Conservation (phyloP, 2,113 vertebrate genomes). For the Protobothrops flavoviridis region DNA sequence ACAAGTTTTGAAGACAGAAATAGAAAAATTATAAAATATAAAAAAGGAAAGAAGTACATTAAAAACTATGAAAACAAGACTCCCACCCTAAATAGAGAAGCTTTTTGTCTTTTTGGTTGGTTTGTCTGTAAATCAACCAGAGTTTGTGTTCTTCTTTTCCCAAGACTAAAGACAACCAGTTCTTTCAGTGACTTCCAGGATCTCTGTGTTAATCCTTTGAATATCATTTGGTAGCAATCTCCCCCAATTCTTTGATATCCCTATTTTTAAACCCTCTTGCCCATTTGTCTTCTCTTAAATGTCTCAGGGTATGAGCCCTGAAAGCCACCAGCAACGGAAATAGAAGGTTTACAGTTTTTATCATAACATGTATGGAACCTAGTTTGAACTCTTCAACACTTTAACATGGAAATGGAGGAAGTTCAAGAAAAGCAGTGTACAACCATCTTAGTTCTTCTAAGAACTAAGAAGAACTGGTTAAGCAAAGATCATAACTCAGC, state of each 20-base stretch:
- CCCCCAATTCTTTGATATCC: neutral
- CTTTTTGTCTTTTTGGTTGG: neutral
- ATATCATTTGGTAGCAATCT: neutral
- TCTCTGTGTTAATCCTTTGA: neutral
- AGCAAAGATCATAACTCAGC: neutral
- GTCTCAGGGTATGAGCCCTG: neutral
- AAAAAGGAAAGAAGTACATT: neutral
- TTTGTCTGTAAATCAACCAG: neutral
- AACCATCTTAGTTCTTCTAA: neutral
- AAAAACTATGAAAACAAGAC: neutral
- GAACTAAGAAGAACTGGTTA: neutral
- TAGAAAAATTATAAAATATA: neutral
- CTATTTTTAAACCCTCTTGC: neutral
- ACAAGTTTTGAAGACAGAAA: neutral
- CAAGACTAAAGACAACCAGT: no score
- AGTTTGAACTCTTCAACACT: neutral
- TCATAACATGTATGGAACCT: neutral
- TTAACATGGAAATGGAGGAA: neutral
- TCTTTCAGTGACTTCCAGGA: neutral
- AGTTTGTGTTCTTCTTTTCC: neutral
- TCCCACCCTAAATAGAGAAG: neutral
- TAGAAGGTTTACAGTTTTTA: neutral
- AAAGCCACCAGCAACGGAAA: neutral
- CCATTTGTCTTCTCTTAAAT: neutral
- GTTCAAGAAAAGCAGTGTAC: neutral